phyloP scores from a whole-genome alignment of 2,888 invertebrate genomes.

The Linnaemya tessellans region DNA sequence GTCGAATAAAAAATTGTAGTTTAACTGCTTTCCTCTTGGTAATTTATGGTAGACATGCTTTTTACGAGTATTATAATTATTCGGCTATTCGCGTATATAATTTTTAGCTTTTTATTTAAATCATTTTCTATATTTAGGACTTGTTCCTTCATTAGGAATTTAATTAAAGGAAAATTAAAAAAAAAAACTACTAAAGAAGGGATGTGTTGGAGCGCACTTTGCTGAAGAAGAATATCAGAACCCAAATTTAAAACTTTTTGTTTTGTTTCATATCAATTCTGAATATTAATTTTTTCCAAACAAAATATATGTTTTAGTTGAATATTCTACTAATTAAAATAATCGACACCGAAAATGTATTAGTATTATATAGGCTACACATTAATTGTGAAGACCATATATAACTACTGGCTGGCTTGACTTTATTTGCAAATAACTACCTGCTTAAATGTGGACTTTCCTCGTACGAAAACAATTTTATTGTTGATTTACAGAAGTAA shows the following conservation, averaged over 20 bases:
- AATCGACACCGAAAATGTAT: background rate
- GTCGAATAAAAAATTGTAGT: constrained; percentile 69
- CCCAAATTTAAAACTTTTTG: constrained; percentile 6
- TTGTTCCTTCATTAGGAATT: constrained; percentile 28
- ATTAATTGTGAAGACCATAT: background rate
- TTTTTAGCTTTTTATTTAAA: constrained; percentile 21
- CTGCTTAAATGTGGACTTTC: background rate
- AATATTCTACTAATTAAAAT: background rate
- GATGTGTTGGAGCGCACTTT: constrained; percentile 3
- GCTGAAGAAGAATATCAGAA: constrained; percentile 48
- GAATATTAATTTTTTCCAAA: background rate
- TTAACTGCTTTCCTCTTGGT: constrained; percentile 24
- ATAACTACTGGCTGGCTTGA: too few species aligned
- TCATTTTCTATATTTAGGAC: constrained; percentile 25
- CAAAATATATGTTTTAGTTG: background rate
- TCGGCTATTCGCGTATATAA: background rate
- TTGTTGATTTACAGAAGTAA: background rate
- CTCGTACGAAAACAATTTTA: background rate
- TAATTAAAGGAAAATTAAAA: constrained; percentile 6
- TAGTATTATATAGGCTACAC: background rate
- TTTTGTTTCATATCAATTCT: background rate
- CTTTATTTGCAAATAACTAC: background rate
- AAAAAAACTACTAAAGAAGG: too few species aligned
- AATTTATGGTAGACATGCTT: constrained; percentile 46
- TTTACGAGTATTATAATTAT: constrained; percentile 55